Evolutionary conservation across 1,140 invertebrate species (phyloP).

Genomic region (Leptoteleia sp.): DNA sequence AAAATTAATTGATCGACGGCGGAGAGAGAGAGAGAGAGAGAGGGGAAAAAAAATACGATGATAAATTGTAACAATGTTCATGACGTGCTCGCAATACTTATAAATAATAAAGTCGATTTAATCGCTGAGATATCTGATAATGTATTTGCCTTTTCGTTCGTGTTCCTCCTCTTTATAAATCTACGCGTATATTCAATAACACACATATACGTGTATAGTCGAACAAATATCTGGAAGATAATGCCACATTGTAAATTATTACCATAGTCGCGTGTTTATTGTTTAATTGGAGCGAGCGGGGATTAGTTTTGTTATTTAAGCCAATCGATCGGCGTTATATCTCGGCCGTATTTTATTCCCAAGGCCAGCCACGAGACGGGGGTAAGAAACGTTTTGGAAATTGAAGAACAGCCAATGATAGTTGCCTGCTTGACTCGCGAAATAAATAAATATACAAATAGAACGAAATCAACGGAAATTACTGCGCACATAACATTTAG

Average conservation of each 20-base stretch:
- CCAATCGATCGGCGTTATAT: no score
- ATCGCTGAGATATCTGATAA: slow-evolving; percentile 21
- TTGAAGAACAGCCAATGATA: no score
- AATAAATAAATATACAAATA: no score
- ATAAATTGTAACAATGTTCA: slow-evolving; percentile 10
- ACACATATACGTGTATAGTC: neutral
- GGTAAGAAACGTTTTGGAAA: no score
- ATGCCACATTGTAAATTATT: slow-evolving; percentile 39
- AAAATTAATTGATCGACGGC: slow-evolving; percentile 1
- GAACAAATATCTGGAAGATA: slow-evolving; percentile 34
- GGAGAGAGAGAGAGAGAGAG: no score
- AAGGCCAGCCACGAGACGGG: no score
- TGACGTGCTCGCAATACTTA: slow-evolving; percentile 2
- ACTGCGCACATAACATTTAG: no score
- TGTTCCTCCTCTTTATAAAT: no score
- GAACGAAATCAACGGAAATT: no score
- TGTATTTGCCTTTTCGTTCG: slow-evolving; percentile 15
- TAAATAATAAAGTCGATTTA: slow-evolving; percentile 27
- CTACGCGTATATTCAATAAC: no score
- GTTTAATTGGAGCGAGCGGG: slow-evolving; percentile 31
- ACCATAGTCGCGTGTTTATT: slow-evolving; percentile 23
- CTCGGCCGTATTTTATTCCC: neutral
- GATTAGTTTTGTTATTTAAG: slow-evolving; percentile 39
- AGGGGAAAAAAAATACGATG: slow-evolving; percentile 11
- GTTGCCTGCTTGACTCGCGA: no score